Evolutionary conservation across 2,113 vertebrate species (phyloP).

Genomic region (Chunga burmeisteri): DNA sequence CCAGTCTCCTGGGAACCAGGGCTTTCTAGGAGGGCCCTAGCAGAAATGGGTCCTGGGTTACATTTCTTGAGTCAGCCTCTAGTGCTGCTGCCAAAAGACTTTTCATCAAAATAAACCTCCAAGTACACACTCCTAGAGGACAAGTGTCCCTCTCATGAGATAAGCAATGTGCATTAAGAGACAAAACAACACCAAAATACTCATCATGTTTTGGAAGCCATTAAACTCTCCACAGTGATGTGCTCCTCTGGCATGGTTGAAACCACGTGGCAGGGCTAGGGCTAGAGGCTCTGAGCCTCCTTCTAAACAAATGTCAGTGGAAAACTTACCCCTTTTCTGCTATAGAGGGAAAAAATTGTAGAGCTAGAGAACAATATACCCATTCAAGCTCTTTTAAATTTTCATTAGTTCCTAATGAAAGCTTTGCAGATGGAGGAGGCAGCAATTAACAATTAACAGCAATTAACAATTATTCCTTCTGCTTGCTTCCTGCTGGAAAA

Average conservation of each 20-base stretch:
- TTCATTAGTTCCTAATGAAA: constrained; percentile 30
- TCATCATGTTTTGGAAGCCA: neutral
- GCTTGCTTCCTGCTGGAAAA: constrained; percentile 40
- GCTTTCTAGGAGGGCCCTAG: neutral
- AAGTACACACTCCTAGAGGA: neutral
- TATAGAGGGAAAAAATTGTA: neutral
- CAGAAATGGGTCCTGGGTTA: neutral
- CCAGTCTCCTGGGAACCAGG: neutral
- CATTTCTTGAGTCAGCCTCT: neutral
- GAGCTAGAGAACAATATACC: neutral
- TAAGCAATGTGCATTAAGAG: neutral
- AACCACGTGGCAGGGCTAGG: neutral
- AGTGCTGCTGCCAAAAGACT: neutral
- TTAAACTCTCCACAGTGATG: neutral
- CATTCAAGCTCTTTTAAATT: neutral
- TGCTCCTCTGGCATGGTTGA: neutral
- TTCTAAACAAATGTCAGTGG: neutral
- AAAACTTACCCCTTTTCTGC: neutral
- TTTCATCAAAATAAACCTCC: neutral
- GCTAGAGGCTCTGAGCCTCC: neutral
- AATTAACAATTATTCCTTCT: constrained; percentile 49
- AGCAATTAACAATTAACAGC: constrained; percentile 52
- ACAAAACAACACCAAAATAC: neutral
- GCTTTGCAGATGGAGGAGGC: constrained; percentile 14
- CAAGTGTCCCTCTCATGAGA: neutral